phyloP scores from a whole-genome alignment of 92 coral and sea anemone genomes.

The Siderastrea radians region DNA sequence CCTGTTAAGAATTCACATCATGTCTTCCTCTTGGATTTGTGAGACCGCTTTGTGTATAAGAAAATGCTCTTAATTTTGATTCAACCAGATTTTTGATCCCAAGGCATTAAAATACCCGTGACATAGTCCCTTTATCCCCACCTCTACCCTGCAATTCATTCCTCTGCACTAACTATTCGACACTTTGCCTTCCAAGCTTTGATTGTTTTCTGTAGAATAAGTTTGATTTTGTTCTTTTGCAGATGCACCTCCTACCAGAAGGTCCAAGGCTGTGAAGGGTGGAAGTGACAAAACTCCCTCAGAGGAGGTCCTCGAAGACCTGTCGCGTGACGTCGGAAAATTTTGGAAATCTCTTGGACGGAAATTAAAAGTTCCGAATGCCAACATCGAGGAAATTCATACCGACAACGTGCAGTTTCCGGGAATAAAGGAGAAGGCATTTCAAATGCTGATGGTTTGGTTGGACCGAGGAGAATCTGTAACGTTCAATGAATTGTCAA shows the following conservation, averaged over 20 bases:
- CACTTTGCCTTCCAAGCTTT: too few relatives aligned
- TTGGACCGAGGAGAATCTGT: conserved; percentile 48
- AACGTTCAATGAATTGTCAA: conserved; percentile 66
- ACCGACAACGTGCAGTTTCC: conserved; percentile 76
- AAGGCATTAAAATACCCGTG: too few relatives aligned
- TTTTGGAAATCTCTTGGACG: conserved; percentile 87
- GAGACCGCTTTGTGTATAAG: too few relatives aligned
- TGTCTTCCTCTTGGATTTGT: too few relatives aligned
- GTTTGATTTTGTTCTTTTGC: neutral
- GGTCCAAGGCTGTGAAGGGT: conserved; percentile 24
- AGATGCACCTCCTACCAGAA: conserved; percentile 30
- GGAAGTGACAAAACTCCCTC: conserved; percentile 40
- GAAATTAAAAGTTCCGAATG: conserved; percentile 67
- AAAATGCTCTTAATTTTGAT: too few relatives aligned
- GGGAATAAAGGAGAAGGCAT: conserved; percentile 82
- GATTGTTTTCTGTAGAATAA: neutral
- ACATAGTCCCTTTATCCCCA: too few relatives aligned
- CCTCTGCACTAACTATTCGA: too few relatives aligned
- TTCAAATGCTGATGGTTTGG: conserved; percentile 87
- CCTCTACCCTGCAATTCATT: too few relatives aligned
- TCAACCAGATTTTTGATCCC: too few relatives aligned
- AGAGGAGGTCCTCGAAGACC: conserved; percentile 66
- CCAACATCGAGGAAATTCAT: conserved; percentile 78
- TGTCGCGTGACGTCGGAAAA: conserved; percentile 64
- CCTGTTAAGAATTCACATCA: too few relatives aligned